phyloP scores from a whole-genome alignment of 2,797 vertebrate species.

The Eupleurogrammus muticus region DNA sequence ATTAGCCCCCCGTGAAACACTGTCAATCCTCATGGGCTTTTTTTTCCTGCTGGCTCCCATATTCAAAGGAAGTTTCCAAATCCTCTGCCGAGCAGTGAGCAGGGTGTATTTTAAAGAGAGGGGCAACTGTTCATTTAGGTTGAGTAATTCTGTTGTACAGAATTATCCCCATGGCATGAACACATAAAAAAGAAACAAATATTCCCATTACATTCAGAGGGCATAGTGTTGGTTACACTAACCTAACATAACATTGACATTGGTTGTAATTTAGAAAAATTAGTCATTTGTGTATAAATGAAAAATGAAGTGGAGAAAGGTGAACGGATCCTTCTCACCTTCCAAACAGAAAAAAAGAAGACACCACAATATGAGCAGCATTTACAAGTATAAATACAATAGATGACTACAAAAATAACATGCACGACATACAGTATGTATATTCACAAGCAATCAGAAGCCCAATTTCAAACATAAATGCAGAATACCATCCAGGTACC shows the following conservation, averaged over 20 bases:
- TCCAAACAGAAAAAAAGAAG: slow-evolving; percentile 33
- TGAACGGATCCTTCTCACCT: slow-evolving; percentile 37
- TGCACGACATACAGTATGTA: slow-evolving; percentile 42
- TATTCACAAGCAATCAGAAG: slow-evolving; percentile 59
- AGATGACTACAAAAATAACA: slow-evolving; percentile 57
- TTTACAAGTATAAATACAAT: slow-evolving; percentile 81
- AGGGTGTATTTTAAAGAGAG: slow-evolving; percentile 68
- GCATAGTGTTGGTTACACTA: slow-evolving; percentile 36
- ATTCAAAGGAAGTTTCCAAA: slow-evolving; percentile 71
- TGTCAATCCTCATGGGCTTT: slow-evolving; percentile 67
- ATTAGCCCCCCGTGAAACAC: slow-evolving; percentile 66
- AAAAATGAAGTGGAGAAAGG: slow-evolving; percentile 50
- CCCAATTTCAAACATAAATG: slow-evolving; percentile 55
- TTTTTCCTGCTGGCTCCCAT: slow-evolving; percentile 50
- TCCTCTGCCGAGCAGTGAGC: slow-evolving; percentile 57
- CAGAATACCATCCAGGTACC: slow-evolving; percentile 77
- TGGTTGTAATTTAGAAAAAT: slow-evolving; percentile 35
- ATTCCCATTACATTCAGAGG: slow-evolving; percentile 47
- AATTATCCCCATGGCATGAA: slow-evolving; percentile 58
- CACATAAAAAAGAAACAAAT: slow-evolving; percentile 44
- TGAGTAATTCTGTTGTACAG: slow-evolving; percentile 61
- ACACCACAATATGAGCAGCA: slow-evolving; percentile 79
- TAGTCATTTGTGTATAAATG: slow-evolving; percentile 35
- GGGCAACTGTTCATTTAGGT: slow-evolving; percentile 73
- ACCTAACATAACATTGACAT: slow-evolving; percentile 32